Conservation (phyloP, 2,113 vertebrate species). For the Dipodomys ordii region DNA sequence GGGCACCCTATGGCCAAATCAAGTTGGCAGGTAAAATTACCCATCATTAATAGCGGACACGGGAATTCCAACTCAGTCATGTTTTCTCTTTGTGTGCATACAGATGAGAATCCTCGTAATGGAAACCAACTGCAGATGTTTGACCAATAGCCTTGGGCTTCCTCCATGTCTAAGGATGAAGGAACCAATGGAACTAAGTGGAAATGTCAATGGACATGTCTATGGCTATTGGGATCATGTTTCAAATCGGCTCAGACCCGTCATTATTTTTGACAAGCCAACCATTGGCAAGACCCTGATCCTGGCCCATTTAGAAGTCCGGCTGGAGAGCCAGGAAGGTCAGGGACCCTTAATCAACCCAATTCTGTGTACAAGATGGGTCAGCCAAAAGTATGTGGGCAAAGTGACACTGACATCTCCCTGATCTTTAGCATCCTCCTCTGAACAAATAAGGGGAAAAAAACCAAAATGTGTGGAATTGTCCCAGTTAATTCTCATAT, state of each 20-base stretch:
- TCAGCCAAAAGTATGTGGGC: background rate
- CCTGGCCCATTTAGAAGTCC: background rate
- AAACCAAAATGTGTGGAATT: too few relatives aligned
- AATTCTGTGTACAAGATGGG: background rate
- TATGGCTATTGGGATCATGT: background rate
- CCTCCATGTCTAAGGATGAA: background rate
- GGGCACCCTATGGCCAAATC: background rate
- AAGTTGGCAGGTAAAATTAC: background rate
- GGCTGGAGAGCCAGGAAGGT: background rate
- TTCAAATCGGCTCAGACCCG: background rate
- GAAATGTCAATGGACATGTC: background rate
- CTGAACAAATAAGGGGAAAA: background rate
- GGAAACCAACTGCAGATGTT: background rate
- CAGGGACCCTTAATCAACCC: background rate
- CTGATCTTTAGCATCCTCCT: background rate
- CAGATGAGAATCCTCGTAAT: background rate
- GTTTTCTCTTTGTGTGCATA: background rate
- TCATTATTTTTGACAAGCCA: background rate
- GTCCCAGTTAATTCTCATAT: too few relatives aligned
- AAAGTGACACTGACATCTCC: background rate
- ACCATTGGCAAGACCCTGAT: background rate
- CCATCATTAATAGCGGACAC: background rate
- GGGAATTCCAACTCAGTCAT: background rate
- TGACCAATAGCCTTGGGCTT: background rate
- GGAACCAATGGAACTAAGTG: background rate